A percentile compares a stretch with the other conserved stretches of the same genome.
Conservation (phyloP, 2,113 vertebrate genomes). For the Platysternon megacephalum region DNA sequence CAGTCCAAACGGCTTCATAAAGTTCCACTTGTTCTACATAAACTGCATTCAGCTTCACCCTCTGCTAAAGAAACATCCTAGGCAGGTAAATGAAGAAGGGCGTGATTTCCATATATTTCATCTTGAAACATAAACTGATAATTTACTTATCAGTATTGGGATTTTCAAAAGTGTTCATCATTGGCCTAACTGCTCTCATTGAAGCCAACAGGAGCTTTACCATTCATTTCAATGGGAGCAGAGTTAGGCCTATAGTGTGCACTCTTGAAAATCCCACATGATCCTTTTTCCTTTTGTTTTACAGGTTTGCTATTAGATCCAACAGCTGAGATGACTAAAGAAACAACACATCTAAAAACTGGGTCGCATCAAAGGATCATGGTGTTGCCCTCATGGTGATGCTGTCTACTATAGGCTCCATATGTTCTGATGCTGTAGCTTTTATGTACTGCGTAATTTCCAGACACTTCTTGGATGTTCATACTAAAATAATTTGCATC, state of each 20-base stretch:
- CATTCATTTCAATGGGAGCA: not conserved
- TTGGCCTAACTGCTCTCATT: not conserved
- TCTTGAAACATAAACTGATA: not conserved
- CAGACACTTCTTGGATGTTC: not conserved
- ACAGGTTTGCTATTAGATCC: not conserved
- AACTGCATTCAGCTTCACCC: no score
- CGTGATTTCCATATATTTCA: not conserved
- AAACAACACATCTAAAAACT: not conserved
- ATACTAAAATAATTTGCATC: not conserved
- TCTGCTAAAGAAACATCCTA: no score
- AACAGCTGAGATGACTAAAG: not conserved
- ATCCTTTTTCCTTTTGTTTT: not conserved
- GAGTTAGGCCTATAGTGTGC: fast-evolving
- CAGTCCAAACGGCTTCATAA: no score
- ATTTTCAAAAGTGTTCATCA: not conserved
- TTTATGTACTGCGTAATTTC: not conserved
- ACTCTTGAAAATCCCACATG: not conserved
- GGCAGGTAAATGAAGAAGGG: not conserved
- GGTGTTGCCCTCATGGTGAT: not conserved
- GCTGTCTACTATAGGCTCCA: not conserved
- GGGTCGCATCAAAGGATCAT: not conserved
- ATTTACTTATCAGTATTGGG: not conserved
- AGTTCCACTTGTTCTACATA: no score
- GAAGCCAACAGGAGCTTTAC: not conserved
- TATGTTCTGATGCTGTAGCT: not conserved